Evolutionary conservation across 2,888 invertebrate genomes (phyloP).

Genomic region (Cyrtodaria siliqua): DNA sequence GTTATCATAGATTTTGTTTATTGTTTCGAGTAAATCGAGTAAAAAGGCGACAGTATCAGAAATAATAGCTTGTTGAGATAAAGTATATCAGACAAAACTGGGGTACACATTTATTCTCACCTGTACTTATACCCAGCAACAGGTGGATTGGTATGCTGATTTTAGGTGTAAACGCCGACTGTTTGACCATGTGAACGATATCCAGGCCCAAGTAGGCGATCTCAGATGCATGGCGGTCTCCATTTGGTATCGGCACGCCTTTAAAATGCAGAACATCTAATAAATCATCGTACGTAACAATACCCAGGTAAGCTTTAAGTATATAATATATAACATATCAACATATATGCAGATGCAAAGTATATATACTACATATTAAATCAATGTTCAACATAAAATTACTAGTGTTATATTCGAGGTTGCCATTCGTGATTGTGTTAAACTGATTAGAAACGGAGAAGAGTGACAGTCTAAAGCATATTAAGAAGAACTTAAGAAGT

Average conservation of each 20-base stretch:
- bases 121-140: neutral
- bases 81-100: no score
- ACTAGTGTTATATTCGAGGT: no score
- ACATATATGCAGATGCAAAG: neutral
- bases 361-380: neutral
- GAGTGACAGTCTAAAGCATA: no score
- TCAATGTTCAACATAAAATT: neutral
- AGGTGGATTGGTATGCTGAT: slow-evolving; percentile 1
- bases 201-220: slow-evolving; percentile 5
- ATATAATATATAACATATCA: no score
- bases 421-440: no score
- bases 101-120: neutral
- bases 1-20: no score
- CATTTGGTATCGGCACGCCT: neutral
- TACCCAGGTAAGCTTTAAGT: no score
- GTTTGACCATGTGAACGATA: neutral
- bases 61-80: no score
- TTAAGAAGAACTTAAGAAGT: no score
- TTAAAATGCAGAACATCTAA: neutral
- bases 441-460: no score
- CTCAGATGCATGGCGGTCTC: neutral
- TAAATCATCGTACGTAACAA: neutral
- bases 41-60: no score
- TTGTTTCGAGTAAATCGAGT: no score
- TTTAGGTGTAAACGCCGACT: neutral